A percentile compares a stretch with the other conserved stretches of the same genome.
These are phyloP conservation scores for Iguana delicatissima DNA, from an alignment of 2,797 vertebrate species.

Conservation along the genomic window DNA sequence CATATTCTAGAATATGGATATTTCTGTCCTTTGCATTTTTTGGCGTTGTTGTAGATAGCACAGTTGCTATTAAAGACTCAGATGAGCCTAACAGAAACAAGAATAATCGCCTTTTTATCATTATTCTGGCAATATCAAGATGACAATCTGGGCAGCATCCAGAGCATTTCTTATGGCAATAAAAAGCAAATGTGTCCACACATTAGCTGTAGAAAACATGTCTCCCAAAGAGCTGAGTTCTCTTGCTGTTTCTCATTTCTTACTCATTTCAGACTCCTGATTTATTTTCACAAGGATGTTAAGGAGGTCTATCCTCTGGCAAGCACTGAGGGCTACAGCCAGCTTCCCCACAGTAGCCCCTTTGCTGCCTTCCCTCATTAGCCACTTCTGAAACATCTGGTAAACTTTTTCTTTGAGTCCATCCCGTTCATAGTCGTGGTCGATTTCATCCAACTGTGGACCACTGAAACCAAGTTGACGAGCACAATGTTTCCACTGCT, in stretches of 20 bases:
- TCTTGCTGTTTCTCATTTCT: neutral
- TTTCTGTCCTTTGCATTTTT: neutral
- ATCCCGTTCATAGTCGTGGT: conserved; percentile 88
- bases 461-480: conserved; percentile 86
- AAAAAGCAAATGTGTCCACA: neutral
- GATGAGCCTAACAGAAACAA: neutral
- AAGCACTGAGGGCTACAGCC: conserved; percentile 83
- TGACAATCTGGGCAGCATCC: neutral
- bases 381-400: conserved; percentile 93
- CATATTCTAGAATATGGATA: neutral
- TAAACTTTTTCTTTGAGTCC: conserved; percentile 94
- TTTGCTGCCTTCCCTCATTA: conserved; percentile 89
- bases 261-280: conserved; percentile 47
- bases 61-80: conserved; percentile 20
- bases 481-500: conserved; percentile 89
- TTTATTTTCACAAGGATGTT: conserved; percentile 77
- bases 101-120: neutral
- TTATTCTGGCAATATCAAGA: neutral
- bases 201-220: neutral
- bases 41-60: conserved; percentile 25
- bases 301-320: conserved; percentile 84
- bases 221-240: neutral
- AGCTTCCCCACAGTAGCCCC: conserved; percentile 91
- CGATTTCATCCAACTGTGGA: conserved; percentile 91
- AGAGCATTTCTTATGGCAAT: neutral